A percentile compares a stretch with the other conserved stretches of the same genome.
phyloP scores from a whole-genome alignment of 2,888 invertebrate species.

The Aporophyla nigra region DNA sequence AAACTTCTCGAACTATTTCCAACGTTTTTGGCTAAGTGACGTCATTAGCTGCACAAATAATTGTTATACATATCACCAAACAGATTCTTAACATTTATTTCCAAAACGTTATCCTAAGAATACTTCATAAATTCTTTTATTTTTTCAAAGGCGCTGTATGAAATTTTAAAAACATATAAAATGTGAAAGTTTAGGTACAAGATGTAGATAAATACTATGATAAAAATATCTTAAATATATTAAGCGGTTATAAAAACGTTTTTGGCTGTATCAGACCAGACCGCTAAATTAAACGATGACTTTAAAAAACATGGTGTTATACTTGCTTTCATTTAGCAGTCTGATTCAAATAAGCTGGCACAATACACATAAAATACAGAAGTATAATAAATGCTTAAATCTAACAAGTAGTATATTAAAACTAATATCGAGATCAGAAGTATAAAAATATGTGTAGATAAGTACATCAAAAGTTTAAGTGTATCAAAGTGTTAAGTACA shows the following conservation, averaged over 20 bases:
- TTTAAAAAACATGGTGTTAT: slow-evolving; percentile 3
- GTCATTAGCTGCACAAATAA: slow-evolving; percentile 35
- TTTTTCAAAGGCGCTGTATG: slow-evolving; percentile 50
- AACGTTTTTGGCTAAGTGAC: slow-evolving; percentile 11
- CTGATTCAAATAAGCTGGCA: slow-evolving; percentile 40
- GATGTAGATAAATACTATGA: slow-evolving; percentile 65
- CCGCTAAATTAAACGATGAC: slow-evolving; percentile 41
- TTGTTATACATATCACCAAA: slow-evolving; percentile 23
- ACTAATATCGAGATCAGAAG: slow-evolving; percentile 54
- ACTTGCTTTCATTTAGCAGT: slow-evolving; percentile 41
- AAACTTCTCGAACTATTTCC: slow-evolving; percentile 26
- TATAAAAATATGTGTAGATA: slow-evolving; percentile 52
- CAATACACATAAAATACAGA: slow-evolving; percentile 53
- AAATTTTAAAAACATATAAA: slow-evolving; percentile 47
- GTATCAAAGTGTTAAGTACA: slow-evolving; percentile 49
- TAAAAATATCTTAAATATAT: slow-evolving; percentile 64
- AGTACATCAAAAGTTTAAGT: slow-evolving; percentile 44
- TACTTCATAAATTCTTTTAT: slow-evolving; percentile 44
- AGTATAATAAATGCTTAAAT: slow-evolving; percentile 38
- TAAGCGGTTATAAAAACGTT: slow-evolving; percentile 65
- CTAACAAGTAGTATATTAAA: slow-evolving; percentile 48
- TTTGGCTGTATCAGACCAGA: slow-evolving; percentile 30
- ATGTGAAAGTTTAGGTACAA: slow-evolving; percentile 60
- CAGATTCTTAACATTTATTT: slow-evolving; percentile 31
- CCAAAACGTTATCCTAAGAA: slow-evolving; percentile 43